Base-by-base conservation (phyloP, 2,888 invertebrate species). In the Scaptomyza flava region DNA sequence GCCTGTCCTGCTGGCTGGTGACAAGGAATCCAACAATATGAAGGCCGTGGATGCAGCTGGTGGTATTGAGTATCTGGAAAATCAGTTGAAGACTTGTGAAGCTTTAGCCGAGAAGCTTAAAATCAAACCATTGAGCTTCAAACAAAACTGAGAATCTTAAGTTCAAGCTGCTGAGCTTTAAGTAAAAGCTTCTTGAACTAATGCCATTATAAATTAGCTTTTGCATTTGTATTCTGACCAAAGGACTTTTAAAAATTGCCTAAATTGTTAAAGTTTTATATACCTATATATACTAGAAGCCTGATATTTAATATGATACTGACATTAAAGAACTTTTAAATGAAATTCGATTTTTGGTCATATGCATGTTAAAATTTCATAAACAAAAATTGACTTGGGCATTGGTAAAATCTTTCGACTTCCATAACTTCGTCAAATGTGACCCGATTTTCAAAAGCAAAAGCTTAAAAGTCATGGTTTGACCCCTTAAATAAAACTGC, bases 1-100 rank as follows among this genome's bases (percentile, higher is more conserved):
- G 33, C 95, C 96, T 6, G 96, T 98, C 0, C 82, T 97, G 51
- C 94, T 97, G 0, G 95, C 98, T 17, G 98, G 98, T 0, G 98
- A 98, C 91, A 96, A 96, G 46, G 98, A 98, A 90, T 93, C 94
- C 57, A 89, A 90, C 1, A 94, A 95, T 63, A 96, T 95, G 92
- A 91, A 93, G 33, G 93, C 93, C 52, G 95, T 96, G 0, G 95
- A 96, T 54, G 82, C 90, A 17, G 93, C 93, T 7, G 98, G 98
- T 8, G 96, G 96, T 0, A 95, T 98, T 34, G 92, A 93, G 0
- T 98, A 97, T 89, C 94, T 96, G 68, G 92, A 94, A 66, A 96
- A 96, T 89, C 97, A 97, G 91, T 93, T 98, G 0, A 93, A 94
- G 17, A 93, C 95, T 43, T 95, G 95, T 72, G 92, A 92, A 31